These are phyloP conservation scores for Perca schrenkii DNA, from an alignment of 2,113 vertebrate species.

Conservation along the genomic window DNA sequence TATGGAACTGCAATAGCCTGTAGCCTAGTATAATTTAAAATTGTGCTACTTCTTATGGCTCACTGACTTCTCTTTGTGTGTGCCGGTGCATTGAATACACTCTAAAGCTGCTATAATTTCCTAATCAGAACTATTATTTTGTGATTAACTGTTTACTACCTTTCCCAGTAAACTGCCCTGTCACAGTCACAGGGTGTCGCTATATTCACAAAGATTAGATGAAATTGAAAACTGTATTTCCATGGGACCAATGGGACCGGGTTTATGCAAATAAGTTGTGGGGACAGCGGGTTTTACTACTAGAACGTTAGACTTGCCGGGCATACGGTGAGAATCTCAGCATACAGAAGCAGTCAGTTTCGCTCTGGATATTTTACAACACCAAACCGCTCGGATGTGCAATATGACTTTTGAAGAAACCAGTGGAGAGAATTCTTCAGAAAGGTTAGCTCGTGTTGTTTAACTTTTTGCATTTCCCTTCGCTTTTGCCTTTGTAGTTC, in stretches of 20 bases:
- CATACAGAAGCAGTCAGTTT: neutral
- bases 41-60: neutral
- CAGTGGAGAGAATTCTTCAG: slow-evolving; percentile 80
- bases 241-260: slow-evolving; percentile 51
- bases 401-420: slow-evolving; percentile 88
- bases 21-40: neutral
- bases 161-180: rapidly evolving
- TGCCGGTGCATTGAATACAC: neutral
- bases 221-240: neutral
- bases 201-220: neutral
- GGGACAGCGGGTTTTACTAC: neutral
- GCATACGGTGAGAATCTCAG: neutral
- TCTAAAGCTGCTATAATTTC: neutral
- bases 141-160: neutral
- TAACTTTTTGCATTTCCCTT: neutral
- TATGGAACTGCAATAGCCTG: neutral
- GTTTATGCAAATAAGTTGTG: slow-evolving; percentile 72
- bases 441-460: slow-evolving; percentile 70
- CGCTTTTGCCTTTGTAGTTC: neutral
- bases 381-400: slow-evolving; percentile 75
- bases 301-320: neutral
- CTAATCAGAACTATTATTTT: neutral
- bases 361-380: slow-evolving; percentile 47
- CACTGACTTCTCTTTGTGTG: neutral
- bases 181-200: slow-evolving; percentile 48